Evolutionary conservation across 2,888 invertebrate species (phyloP).

Genomic region (Eilema griseolum): DNA sequence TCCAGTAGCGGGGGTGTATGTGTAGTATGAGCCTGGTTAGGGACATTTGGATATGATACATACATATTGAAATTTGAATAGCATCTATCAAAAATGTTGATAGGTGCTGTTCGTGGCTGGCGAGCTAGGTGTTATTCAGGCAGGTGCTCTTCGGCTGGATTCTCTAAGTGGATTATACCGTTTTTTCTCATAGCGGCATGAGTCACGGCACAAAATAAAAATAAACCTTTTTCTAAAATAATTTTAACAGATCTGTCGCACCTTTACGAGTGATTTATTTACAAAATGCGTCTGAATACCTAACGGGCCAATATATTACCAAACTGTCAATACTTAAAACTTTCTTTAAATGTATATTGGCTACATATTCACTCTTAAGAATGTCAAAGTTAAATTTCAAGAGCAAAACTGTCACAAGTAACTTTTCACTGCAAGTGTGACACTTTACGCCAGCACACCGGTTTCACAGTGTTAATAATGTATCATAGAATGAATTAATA

Average conservation of each 20-base stretch:
- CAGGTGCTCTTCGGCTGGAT: no score
- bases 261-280: constrained; percentile 12
- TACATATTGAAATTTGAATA: no score
- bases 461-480: background rate
- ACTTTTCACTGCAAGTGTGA: background rate
- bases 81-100: no score
- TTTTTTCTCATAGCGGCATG: no score
- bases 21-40: no score
- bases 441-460: background rate
- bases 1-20: no score
- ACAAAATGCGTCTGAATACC: constrained; percentile 8
- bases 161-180: no score
- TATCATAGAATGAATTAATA: background rate
- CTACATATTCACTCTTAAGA: background rate
- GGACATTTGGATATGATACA: no score
- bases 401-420: background rate
- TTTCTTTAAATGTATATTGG: constrained; percentile 13
- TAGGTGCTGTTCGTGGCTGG: no score
- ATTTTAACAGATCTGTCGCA: background rate
- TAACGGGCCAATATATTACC: constrained; percentile 10
- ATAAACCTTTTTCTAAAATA: background rate
- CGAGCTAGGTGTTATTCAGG: no score
- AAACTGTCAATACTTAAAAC: constrained; percentile 15
- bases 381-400: constrained; percentile 5
- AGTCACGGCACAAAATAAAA: background rate